phyloP scores from a whole-genome alignment of 2,888 invertebrate genomes.

The Sthenelais limicola region DNA sequence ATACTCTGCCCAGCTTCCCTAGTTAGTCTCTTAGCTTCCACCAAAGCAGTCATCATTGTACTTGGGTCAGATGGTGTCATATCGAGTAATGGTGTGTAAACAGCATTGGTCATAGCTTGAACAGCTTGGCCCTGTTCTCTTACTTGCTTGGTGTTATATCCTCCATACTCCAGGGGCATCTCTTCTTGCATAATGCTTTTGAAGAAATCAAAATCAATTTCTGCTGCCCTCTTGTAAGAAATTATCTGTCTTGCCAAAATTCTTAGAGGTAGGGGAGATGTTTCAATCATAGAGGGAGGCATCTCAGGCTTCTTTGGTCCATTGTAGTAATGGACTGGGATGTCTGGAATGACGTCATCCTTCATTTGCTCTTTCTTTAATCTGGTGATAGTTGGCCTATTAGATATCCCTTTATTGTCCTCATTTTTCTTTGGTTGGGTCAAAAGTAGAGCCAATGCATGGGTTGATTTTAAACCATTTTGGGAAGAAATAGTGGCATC shows the following conservation, averaged over 20 bases:
- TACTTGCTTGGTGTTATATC: no score
- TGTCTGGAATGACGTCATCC: conserved; percentile 27
- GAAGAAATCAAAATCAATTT: no score
- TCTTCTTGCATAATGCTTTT: no score
- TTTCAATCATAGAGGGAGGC: conserved; percentile 10
- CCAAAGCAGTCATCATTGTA: background rate
- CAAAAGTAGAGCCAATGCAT: conserved; percentile 44
- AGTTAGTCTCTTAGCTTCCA: background rate
- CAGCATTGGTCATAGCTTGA: no score
- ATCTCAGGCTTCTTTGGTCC: conserved; percentile 45
- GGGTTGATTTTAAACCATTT: conserved; percentile 48
- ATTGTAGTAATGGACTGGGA: conserved; percentile 38
- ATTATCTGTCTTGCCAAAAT: no score
- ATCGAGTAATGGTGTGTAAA: background rate
- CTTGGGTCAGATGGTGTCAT: background rate
- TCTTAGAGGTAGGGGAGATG: no score
- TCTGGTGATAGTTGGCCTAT: background rate
- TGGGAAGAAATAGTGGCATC: conserved; percentile 49
- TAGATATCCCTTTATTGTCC: background rate
- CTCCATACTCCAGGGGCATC: no score
- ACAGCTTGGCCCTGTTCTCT: no score
- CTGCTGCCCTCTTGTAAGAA: no score
- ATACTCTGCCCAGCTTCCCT: background rate
- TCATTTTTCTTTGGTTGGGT: conserved; percentile 38
- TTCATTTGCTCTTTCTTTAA: background rate